Percentiles rank a stretch among this genome's conserved stretches.
phyloP scores from a whole-genome alignment of 1,140 invertebrate species.

The Drosophila pectinifera region DNA sequence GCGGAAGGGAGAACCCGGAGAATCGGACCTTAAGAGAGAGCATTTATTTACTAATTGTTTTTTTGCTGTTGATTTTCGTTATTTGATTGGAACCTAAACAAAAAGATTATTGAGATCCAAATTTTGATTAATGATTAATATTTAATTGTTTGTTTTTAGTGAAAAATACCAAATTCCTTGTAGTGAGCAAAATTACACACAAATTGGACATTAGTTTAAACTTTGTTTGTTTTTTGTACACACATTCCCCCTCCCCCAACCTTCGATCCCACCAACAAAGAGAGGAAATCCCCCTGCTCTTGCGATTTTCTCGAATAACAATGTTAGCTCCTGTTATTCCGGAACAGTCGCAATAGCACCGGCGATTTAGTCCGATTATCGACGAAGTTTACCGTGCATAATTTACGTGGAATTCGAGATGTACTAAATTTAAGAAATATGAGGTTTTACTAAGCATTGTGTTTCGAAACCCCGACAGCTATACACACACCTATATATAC shows the following conservation, averaged over 20 bases:
- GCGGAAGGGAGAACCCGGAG: background rate
- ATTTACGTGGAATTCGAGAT: slow-evolving; percentile 52
- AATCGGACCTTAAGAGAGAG: slow-evolving; percentile 16
- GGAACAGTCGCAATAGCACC: slow-evolving; percentile 12
- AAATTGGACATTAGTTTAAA: slow-evolving; percentile 63
- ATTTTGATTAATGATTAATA: slow-evolving; percentile 68
- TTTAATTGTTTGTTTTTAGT: slow-evolving; percentile 74
- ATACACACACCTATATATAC: slow-evolving; percentile 40
- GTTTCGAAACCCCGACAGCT: slow-evolving; percentile 50
- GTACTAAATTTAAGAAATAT: slow-evolving; percentile 44
- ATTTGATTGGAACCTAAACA: slow-evolving; percentile 57
- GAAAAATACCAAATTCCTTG: slow-evolving; percentile 20
- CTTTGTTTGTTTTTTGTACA: slow-evolving; percentile 45
- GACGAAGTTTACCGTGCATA: slow-evolving; percentile 76
- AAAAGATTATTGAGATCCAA: slow-evolving; percentile 43
- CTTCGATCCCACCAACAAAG: slow-evolving; percentile 9
- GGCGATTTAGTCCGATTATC: slow-evolving; percentile 25
- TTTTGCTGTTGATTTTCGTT: slow-evolving; percentile 82
- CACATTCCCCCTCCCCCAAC: background rate
- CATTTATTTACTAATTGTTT: slow-evolving; percentile 65
- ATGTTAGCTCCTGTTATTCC: background rate
- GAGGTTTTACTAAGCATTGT: slow-evolving; percentile 47
- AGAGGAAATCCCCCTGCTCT: slow-evolving; percentile 38
- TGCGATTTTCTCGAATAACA: slow-evolving; percentile 1
- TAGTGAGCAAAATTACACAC: slow-evolving; percentile 65